Conservation (phyloP, 2,797 vertebrate genomes). For the Lophotriccus pileatus region DNA sequence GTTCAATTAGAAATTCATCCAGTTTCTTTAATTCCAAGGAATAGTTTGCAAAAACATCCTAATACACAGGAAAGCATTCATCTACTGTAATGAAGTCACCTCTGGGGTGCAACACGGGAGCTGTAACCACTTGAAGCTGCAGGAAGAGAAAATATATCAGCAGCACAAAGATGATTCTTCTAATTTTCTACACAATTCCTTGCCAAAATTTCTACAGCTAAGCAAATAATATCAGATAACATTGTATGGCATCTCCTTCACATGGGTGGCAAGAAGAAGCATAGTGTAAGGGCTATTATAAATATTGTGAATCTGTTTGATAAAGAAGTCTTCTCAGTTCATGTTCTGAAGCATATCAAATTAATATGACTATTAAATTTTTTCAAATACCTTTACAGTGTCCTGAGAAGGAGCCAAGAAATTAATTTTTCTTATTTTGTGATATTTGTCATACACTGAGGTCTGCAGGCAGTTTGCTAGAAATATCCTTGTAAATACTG, state of each 20-base stretch:
- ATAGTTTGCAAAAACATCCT: not conserved
- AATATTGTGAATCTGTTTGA: slow-evolving; percentile 3
- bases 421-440: not conserved
- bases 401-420: not conserved
- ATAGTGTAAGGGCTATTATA: slow-evolving; percentile 18
- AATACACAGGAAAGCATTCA: not conserved
- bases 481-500: not conserved
- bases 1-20: not conserved
- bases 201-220: not conserved
- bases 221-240: not conserved
- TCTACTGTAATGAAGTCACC: not conserved
- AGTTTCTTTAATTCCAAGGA: not conserved
- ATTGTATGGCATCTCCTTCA: not conserved
- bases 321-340: not conserved
- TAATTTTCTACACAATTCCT: not conserved
- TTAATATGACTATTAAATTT: not conserved
- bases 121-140: not conserved
- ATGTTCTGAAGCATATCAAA: not conserved
- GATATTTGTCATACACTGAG: not conserved
- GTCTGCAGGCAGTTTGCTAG: not conserved
- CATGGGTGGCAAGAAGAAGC: not conserved
- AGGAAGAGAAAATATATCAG: not conserved
- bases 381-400: not conserved
- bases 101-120: not conserved
- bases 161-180: not conserved